Conservation (phyloP, 2,113 vertebrate species). For the Monarcha castaneiventris region DNA sequence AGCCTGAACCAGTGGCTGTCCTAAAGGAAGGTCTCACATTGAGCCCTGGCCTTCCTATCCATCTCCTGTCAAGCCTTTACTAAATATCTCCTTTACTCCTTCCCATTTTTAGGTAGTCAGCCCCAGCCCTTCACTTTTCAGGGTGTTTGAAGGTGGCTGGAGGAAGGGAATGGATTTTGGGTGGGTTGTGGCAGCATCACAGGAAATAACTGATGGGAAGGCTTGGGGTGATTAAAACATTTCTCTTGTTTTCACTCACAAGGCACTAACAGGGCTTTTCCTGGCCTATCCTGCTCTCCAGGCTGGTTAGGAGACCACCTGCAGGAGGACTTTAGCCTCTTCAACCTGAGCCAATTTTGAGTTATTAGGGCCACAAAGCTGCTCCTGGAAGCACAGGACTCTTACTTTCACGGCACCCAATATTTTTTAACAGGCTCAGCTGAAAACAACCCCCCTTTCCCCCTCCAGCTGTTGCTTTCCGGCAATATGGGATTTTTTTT, state of each 20-base stretch:
- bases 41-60: neutral
- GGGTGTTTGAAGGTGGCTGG: neutral
- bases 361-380: neutral
- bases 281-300: neutral
- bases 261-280: neutral
- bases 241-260: neutral
- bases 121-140: neutral
- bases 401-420: neutral
- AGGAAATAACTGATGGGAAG: neutral
- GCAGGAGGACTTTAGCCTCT: neutral
- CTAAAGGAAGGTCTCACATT: accelerated
- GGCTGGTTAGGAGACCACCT: neutral
- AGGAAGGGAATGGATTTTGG: neutral
- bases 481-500: neutral
- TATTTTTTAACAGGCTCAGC: neutral
- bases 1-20: neutral
- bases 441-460: neutral
- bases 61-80: neutral
- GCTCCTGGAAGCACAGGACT: neutral
- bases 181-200: neutral
- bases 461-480: neutral
- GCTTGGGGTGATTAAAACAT: neutral
- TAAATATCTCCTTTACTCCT: neutral
- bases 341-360: neutral
- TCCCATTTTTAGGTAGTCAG: neutral